Percentiles rank a stretch among this genome's conserved stretches.
phyloP scores from a whole-genome alignment of 1,140 invertebrate species.

The Drosophila subpulchrella region DNA sequence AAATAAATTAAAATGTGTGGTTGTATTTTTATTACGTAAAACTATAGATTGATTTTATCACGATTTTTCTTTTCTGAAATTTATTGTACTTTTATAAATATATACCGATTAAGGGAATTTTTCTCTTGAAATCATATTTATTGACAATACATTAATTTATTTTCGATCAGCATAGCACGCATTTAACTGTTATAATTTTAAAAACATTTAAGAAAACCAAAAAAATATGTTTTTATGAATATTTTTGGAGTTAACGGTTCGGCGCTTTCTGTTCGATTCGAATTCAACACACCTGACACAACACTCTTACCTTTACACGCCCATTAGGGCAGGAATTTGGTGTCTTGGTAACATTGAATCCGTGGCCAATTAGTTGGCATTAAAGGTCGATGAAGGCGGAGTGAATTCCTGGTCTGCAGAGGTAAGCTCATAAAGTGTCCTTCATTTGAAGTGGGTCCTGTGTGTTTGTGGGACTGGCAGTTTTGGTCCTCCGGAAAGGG shows the following conservation, averaged over 20 bases:
- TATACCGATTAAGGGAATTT: no score
- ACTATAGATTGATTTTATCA: no score
- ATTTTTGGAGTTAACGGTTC: slow-evolving; percentile 9
- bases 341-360: slow-evolving; percentile 18
- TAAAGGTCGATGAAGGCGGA: slow-evolving; percentile 10
- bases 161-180: slow-evolving; percentile 1
- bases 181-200: background rate
- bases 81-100: no score
- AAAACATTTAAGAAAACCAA: background rate
- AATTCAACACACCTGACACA: slow-evolving; percentile 12
- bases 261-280: slow-evolving; percentile 12
- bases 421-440: slow-evolving; percentile 37
- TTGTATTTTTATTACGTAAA: no score
- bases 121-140: no score
- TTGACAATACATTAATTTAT: background rate
- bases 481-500: slow-evolving; percentile 13
- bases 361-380: slow-evolving; percentile 30
- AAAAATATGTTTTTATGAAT: slow-evolving; percentile 27
- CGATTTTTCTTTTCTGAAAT: no score
- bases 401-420: slow-evolving; percentile 3
- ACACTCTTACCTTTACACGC: slow-evolving; percentile 6
- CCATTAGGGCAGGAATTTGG: slow-evolving; percentile 24
- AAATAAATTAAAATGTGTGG: no score
- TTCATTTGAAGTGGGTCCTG: slow-evolving; percentile 17
- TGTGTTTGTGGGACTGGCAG: slow-evolving; percentile 1